Base-by-base conservation (phyloP, 2,113 vertebrate genomes). In the Terrapene triunguis region DNA sequence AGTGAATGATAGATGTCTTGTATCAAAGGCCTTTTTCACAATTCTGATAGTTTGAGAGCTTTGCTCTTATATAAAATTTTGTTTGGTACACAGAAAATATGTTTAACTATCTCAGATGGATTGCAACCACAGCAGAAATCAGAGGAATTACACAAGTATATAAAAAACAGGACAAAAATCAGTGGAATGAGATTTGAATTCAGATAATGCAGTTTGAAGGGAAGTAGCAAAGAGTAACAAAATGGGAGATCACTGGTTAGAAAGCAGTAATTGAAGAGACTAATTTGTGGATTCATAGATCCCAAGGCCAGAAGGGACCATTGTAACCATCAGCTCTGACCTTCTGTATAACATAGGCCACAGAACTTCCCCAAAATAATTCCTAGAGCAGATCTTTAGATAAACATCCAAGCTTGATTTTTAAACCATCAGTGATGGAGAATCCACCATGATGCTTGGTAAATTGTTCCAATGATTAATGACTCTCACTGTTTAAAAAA, bases 181-280 rank as follows among this genome's bases (percentile, higher is more conserved):
- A 6, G 84, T 55, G 4, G 59, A 4, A 7, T 51, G 80, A 78
- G 13, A 51, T 74, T 57, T 62, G 19, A 82, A 17, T 17, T 93
- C 55, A 62, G 10, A 42, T n/a, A 0, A 0, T 51, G 12, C 78
- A 13, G 27, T 80, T 82, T 24, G 82, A 32, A 82, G 5, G 2
- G 24, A 92, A 12, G 3, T 1, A 54, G 9, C 32, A 35, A 21
- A 78, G 19, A 50, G 5, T 25, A 84, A 4, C 4, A 80, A 82
- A 7, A 62, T n/a, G 14, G 91, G 29, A 2, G 35, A 4, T 27
- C 89, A 10, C n/a, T 44, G 84, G 74, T 38, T 38, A 87, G 59
- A 87, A 72, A 3, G n/a, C 4, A 9, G 78, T 74, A 38, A 24
- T 1, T 83, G 27, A 21, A 69, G 17, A 69, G 65, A 59, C 27